Conservation (phyloP, 2,797 vertebrate genomes). For the Martes flavigula region DNA sequence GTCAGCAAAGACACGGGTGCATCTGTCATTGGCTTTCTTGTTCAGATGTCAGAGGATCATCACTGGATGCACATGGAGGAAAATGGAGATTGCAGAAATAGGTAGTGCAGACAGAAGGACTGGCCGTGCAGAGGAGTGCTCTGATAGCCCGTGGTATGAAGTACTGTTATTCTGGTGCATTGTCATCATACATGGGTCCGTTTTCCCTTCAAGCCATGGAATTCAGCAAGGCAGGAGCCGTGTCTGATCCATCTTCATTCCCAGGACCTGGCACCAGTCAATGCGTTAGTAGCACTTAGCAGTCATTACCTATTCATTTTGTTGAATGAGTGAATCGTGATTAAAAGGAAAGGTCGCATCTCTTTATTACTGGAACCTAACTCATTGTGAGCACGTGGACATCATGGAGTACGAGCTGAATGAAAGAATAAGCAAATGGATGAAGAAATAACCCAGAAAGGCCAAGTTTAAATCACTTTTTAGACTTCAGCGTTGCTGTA, state of each 20-base stretch:
- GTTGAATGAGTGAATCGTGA: constrained; percentile 9
- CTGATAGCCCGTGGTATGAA: neutral
- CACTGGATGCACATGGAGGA: neutral
- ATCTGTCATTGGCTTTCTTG: neutral
- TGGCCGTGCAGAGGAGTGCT: neutral
- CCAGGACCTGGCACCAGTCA: neutral
- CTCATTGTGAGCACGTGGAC: neutral
- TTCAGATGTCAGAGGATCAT: neutral
- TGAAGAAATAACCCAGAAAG: neutral
- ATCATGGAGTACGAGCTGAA: neutral
- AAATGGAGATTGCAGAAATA: neutral
- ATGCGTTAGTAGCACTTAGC: neutral
- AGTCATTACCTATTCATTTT: constrained; percentile 30
- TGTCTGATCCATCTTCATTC: neutral
- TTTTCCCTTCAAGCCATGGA: neutral
- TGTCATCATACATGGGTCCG: neutral
- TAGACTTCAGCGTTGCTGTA: neutral
- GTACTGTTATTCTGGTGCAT: neutral
- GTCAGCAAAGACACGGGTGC: neutral
- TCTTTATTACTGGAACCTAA: neutral
- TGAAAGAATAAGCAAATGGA: neutral
- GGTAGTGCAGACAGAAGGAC: neutral
- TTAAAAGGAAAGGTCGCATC: constrained; percentile 4
- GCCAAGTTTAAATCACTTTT: neutral
- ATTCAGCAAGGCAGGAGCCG: neutral